These are phyloP conservation scores for Leptinotarsa rubiginosa DNA, from an alignment of 2,888 invertebrate genomes.

Conservation along the genomic window DNA sequence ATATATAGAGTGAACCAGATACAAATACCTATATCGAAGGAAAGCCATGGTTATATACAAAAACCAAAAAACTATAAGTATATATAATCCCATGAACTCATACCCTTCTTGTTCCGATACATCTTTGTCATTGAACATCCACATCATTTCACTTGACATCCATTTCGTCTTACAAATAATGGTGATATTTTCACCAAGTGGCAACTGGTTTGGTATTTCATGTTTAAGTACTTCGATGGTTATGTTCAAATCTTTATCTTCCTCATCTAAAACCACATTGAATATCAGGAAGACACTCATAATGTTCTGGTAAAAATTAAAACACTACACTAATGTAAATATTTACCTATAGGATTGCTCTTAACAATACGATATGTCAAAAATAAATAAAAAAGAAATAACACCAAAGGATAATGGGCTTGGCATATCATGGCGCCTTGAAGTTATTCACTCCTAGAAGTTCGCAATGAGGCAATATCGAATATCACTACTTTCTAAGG, in stretches of 20 bases:
- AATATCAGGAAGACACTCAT: neutral
- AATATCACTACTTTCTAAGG: slow-evolving; percentile 52
- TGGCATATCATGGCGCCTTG: slow-evolving; percentile 65
- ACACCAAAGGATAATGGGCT: slow-evolving; percentile 63
- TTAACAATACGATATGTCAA: slow-evolving; percentile 52
- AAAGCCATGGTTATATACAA: neutral
- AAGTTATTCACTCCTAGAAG: slow-evolving; percentile 49
- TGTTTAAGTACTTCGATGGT: slow-evolving; percentile 62
- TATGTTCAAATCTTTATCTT: slow-evolving; percentile 60
- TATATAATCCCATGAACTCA: slow-evolving; percentile 25
- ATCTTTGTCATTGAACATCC: slow-evolving; percentile 71
- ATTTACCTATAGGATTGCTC: slow-evolving; percentile 62
- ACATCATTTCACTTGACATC: slow-evolving; percentile 69
- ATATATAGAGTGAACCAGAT: neutral
- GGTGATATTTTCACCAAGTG: slow-evolving; percentile 68
- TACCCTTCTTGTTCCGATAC: slow-evolving; percentile 69
- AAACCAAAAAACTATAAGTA: slow-evolving; percentile 18
- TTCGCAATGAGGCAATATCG: slow-evolving; percentile 49
- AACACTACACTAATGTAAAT: neutral
- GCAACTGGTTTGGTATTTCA: slow-evolving; percentile 58
- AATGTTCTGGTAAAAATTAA: neutral
- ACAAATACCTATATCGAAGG: neutral
- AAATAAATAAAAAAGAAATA: slow-evolving; percentile 58
- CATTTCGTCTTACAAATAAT: slow-evolving; percentile 70
- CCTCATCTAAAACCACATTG: slow-evolving; percentile 51